Percentiles rank a stretch among this genome's conserved stretches.
phyloP scores from a whole-genome alignment of 2,113 vertebrate genomes.

The Aegotheles bennettii region DNA sequence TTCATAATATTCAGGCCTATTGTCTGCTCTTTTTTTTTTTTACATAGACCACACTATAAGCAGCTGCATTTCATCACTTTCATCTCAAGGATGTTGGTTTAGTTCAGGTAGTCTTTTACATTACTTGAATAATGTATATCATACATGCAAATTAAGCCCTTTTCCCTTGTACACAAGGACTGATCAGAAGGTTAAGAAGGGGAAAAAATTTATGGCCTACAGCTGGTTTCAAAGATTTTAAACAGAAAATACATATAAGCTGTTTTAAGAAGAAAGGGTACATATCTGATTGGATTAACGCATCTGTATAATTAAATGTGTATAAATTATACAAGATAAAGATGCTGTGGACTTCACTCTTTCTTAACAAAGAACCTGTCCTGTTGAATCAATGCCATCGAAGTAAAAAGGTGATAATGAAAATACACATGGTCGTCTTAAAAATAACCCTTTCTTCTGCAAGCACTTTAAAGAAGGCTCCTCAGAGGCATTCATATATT shows the following conservation, averaged over 20 bases:
- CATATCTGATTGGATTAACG: not conserved
- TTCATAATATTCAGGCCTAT: not conserved
- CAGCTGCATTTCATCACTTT: constrained; percentile 29
- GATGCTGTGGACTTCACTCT: not conserved
- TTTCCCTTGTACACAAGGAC: not conserved
- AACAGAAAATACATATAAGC: not conserved
- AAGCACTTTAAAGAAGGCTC: not conserved
- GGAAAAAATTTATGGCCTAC: not conserved
- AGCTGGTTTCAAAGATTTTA: not conserved
- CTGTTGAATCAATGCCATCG: not conserved
- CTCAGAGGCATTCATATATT: not conserved
- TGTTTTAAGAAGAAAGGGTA: not conserved
- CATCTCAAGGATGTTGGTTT: not conserved
- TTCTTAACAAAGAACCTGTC: not conserved
- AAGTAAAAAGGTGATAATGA: not conserved
- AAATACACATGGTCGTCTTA: not conserved
- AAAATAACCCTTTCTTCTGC: not conserved
- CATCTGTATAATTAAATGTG: not conserved
- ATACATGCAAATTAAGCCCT: not conserved
- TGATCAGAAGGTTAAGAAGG: not conserved
- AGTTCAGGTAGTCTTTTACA: not conserved
- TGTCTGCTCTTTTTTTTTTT: not conserved
- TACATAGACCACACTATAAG: not conserved
- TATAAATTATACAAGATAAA: not conserved
- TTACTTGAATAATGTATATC: constrained; percentile 35